Evolutionary conservation across 53 echinoderm and acorn worm genomes (phyloP), one percentile per base, ranked within the genome.

Genomic region (Hippasteria phrygiana): DNA sequence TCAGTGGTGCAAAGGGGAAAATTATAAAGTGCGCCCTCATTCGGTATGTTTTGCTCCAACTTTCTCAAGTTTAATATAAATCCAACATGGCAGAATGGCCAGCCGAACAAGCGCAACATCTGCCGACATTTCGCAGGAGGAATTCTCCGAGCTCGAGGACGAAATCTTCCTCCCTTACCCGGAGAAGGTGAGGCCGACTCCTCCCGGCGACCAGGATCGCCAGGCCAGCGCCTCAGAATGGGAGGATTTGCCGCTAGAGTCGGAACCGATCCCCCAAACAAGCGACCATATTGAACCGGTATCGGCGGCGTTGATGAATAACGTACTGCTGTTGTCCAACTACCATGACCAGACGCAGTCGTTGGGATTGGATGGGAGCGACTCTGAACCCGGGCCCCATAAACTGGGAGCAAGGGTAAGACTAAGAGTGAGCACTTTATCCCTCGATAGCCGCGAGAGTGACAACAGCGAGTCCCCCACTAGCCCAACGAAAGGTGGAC

Each of bases 61-160:
- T 37, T 6, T 14, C 27, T 7, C 28, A 42, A 62, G 34, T 28
- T 22, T 28, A 0, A n/a, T n/a, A n/a, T 37, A 5, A 59, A 63
- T 47, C 83, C 85, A 83, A 90, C 90, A 91, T 91, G 91, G 91
- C 86, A 91, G 71, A 51, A 91, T 63, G 79, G 73, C 74, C 24
- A 36, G 20, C 26, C 56, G 86, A 62, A 24, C 18, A 36, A 45
- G 17, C 36, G 63, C 36, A 65, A 73, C 85, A 64, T 85, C 85
- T 85, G 91, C 91, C 38, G 94, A 89, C 77, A 55, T 59, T 54
- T 91, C 85, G n/a, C 89, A 88, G 67, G 91, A 94, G 16, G 94
- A 94, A 78, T 92, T 72, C 41, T 83, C 80, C 24, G 94, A 94
- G 54, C 55, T 91, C 20, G 94, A 94, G 18, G 91, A 94, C 38